Conservation (phyloP, 2,888 invertebrate genomes). For the Plemyria rubiginata region DNA sequence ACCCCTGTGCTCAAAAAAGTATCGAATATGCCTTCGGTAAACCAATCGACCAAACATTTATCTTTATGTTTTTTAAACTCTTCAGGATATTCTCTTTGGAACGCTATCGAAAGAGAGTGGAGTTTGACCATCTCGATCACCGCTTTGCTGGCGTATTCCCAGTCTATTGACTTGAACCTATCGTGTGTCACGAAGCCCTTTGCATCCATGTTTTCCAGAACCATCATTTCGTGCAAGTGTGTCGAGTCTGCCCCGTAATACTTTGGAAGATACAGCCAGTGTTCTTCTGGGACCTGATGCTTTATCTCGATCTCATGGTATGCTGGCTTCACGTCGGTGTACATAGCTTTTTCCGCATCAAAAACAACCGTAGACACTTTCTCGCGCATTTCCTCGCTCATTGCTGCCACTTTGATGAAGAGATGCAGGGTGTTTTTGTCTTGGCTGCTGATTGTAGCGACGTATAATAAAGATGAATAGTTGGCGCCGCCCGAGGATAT, state of each 20-base stretch:
- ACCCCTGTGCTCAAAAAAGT: conserved; percentile 3
- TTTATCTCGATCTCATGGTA: conserved; percentile 35
- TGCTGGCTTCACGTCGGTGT: conserved; percentile 23
- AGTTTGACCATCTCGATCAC: conserved; percentile 53
- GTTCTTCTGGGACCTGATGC: conserved; percentile 31
- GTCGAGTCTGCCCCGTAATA: conserved; percentile 43
- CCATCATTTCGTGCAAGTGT: conserved; percentile 48
- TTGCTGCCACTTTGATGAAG: conserved; percentile 18
- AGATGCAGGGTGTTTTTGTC: conserved; percentile 10
- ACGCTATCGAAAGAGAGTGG: conserved; percentile 61
- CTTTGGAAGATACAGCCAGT: conserved; percentile 44
- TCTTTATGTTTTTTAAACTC: conserved; percentile 36
- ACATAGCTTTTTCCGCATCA: conserved; percentile 23
- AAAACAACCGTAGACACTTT: not conserved
- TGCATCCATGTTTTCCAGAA: conserved; percentile 51
- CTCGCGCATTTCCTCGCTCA: conserved; percentile 12
- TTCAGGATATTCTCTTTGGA: conserved; percentile 50
- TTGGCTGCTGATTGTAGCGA: conserved; percentile 13
- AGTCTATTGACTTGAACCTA: conserved; percentile 50
- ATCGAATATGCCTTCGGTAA: conserved; percentile 2
- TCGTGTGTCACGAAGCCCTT: conserved; percentile 52
- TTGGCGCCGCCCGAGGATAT: conserved; percentile 20
- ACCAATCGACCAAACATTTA: conserved; percentile 4
- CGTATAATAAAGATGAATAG: conserved; percentile 18
- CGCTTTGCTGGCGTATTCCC: conserved; percentile 49